Evolutionary conservation across 1,140 invertebrate genomes (phyloP).

Genomic region (Ceratoteleas bidentatus): DNA sequence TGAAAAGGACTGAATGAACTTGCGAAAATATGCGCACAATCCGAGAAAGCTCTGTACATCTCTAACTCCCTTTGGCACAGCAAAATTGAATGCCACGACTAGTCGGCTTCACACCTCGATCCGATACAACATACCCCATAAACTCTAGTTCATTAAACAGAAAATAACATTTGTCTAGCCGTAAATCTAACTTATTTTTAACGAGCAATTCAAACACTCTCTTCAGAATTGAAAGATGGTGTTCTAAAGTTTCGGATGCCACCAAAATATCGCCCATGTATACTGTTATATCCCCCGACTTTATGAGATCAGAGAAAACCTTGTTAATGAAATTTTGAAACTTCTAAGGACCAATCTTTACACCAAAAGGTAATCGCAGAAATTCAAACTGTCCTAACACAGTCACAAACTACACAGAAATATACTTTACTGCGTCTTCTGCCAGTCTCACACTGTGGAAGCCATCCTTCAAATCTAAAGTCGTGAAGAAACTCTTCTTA

Average conservation of each 20-base stretch:
- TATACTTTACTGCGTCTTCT: background rate
- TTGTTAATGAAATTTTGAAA: background rate
- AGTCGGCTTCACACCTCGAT: constrained; percentile 17
- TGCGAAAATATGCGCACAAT: constrained; percentile 14
- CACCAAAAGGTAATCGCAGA: background rate
- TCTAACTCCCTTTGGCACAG: constrained; percentile 6
- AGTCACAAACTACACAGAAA: background rate
- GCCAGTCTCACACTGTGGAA: background rate
- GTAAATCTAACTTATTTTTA: constrained; percentile 42
- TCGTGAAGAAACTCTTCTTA: background rate
- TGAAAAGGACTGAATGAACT: constrained; percentile 14
- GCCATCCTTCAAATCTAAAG: background rate
- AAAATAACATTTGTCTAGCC: constrained; percentile 46
- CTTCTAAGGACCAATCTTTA: background rate
- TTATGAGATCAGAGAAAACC: constrained; percentile 50
- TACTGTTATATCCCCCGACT: constrained; percentile 24
- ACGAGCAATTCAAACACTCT: constrained; percentile 53
- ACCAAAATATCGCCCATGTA: constrained; percentile 69
- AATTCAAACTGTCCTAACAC: background rate
- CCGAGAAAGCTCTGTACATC: constrained; percentile 23
- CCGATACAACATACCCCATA: constrained; percentile 8
- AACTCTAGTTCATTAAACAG: constrained; percentile 18
- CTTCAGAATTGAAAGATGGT: constrained; percentile 35
- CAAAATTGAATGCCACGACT: background rate
- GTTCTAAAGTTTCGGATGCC: constrained; percentile 40